phyloP scores from a whole-genome alignment of 1,140 invertebrate genomes.

The Dreissena rostriformis region DNA sequence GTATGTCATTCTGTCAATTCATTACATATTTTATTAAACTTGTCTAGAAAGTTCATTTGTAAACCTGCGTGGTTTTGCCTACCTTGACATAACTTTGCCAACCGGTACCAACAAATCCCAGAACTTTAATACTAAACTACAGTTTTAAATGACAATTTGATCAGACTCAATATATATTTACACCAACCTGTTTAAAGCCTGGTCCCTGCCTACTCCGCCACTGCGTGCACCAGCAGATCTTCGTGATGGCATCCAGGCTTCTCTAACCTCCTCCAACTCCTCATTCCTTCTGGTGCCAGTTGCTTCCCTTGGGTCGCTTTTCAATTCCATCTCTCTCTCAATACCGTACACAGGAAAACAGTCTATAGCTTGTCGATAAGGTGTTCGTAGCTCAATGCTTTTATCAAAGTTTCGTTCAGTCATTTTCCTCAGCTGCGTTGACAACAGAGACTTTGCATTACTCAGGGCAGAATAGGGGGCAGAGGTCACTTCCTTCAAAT shows the following conservation, averaged over 20 bases:
- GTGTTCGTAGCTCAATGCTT: constrained; percentile 69
- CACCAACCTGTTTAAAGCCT: constrained; percentile 29
- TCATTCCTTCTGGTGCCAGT: constrained; percentile 4
- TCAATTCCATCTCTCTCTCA: constrained; percentile 4
- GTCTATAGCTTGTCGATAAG: constrained; percentile 63
- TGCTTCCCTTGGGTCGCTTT: constrained; percentile 11
- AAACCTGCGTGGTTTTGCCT: too few relatives aligned
- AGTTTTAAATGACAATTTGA: too few relatives aligned
- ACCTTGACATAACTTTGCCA: too few relatives aligned
- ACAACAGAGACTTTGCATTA: constrained; percentile 70
- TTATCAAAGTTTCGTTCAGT: constrained; percentile 73
- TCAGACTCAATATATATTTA: too few relatives aligned
- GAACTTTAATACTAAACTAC: too few relatives aligned
- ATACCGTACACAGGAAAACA: constrained; percentile 72
- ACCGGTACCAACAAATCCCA: too few relatives aligned
- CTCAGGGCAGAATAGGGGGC: constrained; percentile 66
- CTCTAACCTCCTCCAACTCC: not conserved
- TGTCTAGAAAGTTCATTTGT: too few relatives aligned
- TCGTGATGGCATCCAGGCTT: constrained; percentile 30
- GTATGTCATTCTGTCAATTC: too few relatives aligned
- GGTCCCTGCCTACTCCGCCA: constrained; percentile 1
- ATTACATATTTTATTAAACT: too few relatives aligned
- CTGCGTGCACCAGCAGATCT: constrained; percentile 17
- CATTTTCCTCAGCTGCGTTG: constrained; percentile 72
- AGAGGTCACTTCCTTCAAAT: constrained; percentile 42